These are phyloP conservation scores for Patagioenas fasciata DNA, from an alignment of 2,113 vertebrate species.

Conservation along the genomic window DNA sequence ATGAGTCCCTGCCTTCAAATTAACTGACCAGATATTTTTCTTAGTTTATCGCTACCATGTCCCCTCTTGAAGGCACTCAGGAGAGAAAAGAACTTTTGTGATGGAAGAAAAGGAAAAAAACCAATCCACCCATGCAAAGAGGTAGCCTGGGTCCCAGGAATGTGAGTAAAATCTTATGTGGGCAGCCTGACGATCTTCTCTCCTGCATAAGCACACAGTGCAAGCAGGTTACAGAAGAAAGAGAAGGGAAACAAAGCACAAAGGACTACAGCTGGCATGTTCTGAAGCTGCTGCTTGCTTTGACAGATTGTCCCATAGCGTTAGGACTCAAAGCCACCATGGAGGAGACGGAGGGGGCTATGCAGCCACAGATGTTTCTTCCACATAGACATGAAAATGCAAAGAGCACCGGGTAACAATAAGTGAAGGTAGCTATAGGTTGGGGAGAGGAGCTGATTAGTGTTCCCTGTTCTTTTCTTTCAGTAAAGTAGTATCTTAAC, in stretches of 20 bases:
- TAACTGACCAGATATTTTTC: not conserved
- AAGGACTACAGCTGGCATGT: not conserved
- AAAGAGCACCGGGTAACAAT: not conserved
- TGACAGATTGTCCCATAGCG: not conserved
- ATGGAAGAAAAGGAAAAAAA: not conserved
- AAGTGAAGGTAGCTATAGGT: not conserved
- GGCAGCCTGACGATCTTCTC: not conserved
- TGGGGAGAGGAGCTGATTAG: not conserved
- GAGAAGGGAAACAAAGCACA: not conserved
- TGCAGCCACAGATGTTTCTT: not conserved
- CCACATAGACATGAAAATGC: too few relatives aligned
- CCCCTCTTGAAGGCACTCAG: not conserved
- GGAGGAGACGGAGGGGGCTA: not conserved
- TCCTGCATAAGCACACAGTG: not conserved
- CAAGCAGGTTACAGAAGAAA: not conserved
- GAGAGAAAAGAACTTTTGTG: not conserved
- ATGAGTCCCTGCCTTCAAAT: not conserved
- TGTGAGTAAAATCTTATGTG: not conserved
- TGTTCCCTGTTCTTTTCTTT: not conserved
- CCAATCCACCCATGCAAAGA: not conserved
- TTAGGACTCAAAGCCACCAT: not conserved
- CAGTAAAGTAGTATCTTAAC: not conserved
- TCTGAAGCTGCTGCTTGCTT: not conserved
- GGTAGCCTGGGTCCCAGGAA: not conserved
- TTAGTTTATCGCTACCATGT: not conserved